Conservation (phyloP, 2,888 invertebrate genomes). For the Ectemnius cavifrons region DNA sequence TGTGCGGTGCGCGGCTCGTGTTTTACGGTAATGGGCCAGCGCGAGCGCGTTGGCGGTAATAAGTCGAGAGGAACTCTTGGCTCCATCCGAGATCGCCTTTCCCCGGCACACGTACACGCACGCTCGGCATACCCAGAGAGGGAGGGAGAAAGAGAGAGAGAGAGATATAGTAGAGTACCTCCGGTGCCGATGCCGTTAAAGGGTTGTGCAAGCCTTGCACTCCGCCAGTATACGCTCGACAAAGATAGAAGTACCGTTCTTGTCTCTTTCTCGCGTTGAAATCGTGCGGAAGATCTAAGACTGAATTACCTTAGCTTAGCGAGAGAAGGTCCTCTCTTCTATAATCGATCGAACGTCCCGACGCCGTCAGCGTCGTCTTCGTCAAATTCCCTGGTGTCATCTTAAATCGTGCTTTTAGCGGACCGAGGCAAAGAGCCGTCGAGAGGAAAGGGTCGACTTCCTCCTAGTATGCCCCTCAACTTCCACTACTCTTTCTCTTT, state of each 20-base stretch:
- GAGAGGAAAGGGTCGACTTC: conserved; percentile 1
- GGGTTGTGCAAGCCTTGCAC: too few relatives aligned
- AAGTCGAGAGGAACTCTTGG: conserved; percentile 3
- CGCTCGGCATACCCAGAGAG: not conserved
- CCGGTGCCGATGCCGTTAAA: too few relatives aligned
- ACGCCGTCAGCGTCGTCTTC: too few relatives aligned
- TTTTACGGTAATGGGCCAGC: conserved; percentile 3
- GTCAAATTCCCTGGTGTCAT: not conserved
- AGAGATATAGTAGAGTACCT: not conserved
- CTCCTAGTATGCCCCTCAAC: too few relatives aligned
- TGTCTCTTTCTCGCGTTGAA: not conserved
- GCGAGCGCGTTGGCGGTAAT: not conserved
- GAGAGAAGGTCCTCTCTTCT: too few relatives aligned
- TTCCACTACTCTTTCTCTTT: too few relatives aligned
- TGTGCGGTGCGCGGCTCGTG: too few relatives aligned
- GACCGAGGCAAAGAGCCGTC: not conserved
- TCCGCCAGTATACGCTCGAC: not conserved
- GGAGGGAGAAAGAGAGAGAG: not conserved
- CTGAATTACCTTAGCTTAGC: too few relatives aligned
- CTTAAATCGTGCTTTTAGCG: conserved; percentile 6
- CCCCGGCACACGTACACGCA: not conserved
- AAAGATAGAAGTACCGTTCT: not conserved
- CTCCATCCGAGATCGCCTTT: not conserved
- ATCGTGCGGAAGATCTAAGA: not conserved
- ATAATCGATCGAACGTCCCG: too few relatives aligned